Base-by-base conservation (phyloP, 1,140 invertebrate genomes). In the Brachionus manjavacas region DNA sequence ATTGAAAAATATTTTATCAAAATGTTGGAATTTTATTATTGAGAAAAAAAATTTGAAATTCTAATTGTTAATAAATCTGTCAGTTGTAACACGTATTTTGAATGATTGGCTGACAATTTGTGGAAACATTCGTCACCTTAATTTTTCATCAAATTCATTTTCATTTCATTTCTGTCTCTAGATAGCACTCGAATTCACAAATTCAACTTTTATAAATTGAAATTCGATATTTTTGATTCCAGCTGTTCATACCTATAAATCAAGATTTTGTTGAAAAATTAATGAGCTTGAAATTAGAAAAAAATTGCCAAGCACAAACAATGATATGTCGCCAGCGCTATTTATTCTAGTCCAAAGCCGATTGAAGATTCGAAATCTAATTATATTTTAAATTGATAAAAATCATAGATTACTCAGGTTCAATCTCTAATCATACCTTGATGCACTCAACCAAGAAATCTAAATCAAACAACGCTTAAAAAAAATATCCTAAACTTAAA, bases 1-100 rank as follows among this genome's bases (percentile, higher is more conserved):
- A 76, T 25, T 46, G 25, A 11, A 49, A 72, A 72, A 72, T 72
- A 41, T 72, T 20, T 72, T 72, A 39, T 39, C 35, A 20, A 20
- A 68, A 39, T 72, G 28, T 72, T 72, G 68, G 68, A 72, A 72
- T 72, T 72, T 70, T 28, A 28, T 23, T 66, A 16, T 52, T 60
- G 52, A n/a, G 66, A 68, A 68, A 31, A 72, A 72, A 72, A 72
- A 72, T 39, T 72, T 70, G 35, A 31, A 72, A 72, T 39, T 39
- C 28, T 39, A 35, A 70, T 70, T 70, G 23, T 70, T 70, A 11
- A 70, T 3, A 14, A 31, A 70, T 16, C 66, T 35, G 35, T 70
- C 28, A 39, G 7, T 60, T 60, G 6, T 60, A 60, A 23, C 52
- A 60, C 52, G 3, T 60, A 20, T 60, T 60, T 20, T 20, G 46